These are phyloP conservation scores for Spilogale gracilis DNA, from an alignment of 2,113 vertebrate genomes.

Conservation along the genomic window DNA sequence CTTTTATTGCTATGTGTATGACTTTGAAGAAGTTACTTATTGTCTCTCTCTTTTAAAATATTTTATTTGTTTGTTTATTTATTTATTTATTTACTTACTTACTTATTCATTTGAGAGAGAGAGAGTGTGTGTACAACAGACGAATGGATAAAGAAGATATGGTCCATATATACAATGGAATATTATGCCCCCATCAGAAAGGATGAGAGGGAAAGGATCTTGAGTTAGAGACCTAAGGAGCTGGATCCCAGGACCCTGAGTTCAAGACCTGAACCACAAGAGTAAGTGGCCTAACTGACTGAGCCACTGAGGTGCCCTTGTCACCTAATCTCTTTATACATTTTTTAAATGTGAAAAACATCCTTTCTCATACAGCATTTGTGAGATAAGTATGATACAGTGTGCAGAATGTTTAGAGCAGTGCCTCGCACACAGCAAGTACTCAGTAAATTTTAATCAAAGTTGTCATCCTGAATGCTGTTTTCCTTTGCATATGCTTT, in stretches of 20 bases:
- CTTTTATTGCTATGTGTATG: not conserved
- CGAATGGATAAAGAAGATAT: no score
- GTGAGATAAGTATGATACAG: not conserved
- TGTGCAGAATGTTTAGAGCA: not conserved
- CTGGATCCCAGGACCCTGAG: not conserved
- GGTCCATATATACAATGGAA: no score
- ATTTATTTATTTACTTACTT: not conserved
- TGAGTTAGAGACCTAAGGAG: not conserved
- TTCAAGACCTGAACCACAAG: not conserved
- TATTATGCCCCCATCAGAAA: no score
- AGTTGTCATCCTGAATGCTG: not conserved
- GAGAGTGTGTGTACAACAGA: not conserved
- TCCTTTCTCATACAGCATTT: not conserved
- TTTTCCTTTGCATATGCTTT: not conserved
- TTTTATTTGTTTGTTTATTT: not conserved
- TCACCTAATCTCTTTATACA: not conserved
- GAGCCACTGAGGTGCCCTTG: not conserved
- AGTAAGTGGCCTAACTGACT: not conserved
- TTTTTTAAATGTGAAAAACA: constrained; percentile 22
- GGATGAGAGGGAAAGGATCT: not conserved
- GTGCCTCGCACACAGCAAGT: not conserved
- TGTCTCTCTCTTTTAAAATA: not conserved
- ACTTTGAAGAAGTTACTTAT: constrained; percentile 14
- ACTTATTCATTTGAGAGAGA: not conserved
- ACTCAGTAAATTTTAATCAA: constrained; percentile 29